phyloP scores from a whole-genome alignment of 2,797 vertebrate genomes.

The Cephalopachus bancanus region DNA sequence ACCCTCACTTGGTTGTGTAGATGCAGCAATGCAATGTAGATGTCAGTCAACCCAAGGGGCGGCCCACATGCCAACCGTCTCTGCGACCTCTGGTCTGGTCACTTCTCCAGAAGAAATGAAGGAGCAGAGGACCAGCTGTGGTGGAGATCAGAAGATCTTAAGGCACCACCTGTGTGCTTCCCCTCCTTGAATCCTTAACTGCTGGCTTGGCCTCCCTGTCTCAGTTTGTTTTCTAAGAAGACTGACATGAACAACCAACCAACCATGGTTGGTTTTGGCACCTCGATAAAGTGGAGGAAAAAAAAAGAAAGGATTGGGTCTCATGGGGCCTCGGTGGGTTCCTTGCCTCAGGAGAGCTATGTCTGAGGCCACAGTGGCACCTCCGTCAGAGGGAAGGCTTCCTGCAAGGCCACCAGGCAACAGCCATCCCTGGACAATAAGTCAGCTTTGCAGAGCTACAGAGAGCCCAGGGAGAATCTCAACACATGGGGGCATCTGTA shows the following conservation, averaged over 20 bases:
- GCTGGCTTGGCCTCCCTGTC: neutral
- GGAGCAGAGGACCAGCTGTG: neutral
- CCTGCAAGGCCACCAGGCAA: fast-evolving
- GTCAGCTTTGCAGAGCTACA: too few relatives aligned
- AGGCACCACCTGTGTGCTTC: fast-evolving
- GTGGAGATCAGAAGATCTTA: neutral
- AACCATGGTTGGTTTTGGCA: too few relatives aligned
- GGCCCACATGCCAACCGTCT: neutral
- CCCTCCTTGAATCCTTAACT: neutral
- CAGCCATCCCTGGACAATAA: neutral
- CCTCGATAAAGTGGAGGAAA: neutral
- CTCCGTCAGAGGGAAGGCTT: too few relatives aligned
- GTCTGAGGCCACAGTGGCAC: too few relatives aligned
- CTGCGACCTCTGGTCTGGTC: neutral
- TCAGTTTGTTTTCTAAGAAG: neutral
- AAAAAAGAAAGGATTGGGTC: neutral
- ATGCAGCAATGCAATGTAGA: too few relatives aligned
- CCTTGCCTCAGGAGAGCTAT: neutral
- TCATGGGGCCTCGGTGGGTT: too few relatives aligned
- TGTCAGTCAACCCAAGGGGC: too few relatives aligned
- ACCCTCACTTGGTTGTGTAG: neutral
- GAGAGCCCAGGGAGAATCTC: too few relatives aligned
- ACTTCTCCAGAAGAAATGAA: neutral
- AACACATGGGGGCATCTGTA: too few relatives aligned
- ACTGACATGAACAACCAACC: too few relatives aligned